Conservation (phyloP, 1,140 invertebrate species). For the Planococcus citri region DNA sequence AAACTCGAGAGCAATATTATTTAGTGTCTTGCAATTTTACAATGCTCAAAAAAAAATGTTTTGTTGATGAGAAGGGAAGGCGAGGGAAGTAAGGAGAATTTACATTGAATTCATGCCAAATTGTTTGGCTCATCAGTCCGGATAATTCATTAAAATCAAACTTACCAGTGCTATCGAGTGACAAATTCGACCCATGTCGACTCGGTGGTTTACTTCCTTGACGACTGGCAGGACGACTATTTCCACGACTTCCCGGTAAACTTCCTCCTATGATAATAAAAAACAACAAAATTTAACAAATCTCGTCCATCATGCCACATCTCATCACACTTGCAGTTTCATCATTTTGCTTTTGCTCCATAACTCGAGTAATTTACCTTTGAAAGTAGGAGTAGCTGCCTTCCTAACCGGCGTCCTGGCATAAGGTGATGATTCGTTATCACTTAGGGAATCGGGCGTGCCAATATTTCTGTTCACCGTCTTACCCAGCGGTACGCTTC, state of each 20-base stretch:
- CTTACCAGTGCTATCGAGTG: conserved; percentile 73
- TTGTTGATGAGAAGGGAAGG: no score
- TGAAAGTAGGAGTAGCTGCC: conserved; percentile 27
- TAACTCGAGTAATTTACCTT: not conserved
- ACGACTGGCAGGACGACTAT: conserved; percentile 66
- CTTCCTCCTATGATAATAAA: conserved; percentile 34
- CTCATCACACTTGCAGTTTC: no score
- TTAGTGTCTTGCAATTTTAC: no score
- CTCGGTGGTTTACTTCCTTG: conserved; percentile 78
- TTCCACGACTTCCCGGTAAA: conserved; percentile 49
- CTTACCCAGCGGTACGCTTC: conserved; percentile 69
- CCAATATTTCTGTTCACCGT: conserved; percentile 50
- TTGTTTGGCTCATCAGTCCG: no score
- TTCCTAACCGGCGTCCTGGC: conserved; percentile 31
- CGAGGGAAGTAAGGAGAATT: no score
- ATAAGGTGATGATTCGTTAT: conserved; percentile 59
- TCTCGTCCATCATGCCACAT: not conserved
- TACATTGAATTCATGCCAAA: no score
- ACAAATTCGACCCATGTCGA: conserved; percentile 81
- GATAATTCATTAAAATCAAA: no score
- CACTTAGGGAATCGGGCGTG: conserved; percentile 73
- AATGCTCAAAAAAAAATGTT: no score
- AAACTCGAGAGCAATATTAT: no score
- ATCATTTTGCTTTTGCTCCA: no score
- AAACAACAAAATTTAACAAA: not conserved